Evolutionary conservation across 1,140 invertebrate species (phyloP).

Genomic region (Meloidogyne exigua): DNA sequence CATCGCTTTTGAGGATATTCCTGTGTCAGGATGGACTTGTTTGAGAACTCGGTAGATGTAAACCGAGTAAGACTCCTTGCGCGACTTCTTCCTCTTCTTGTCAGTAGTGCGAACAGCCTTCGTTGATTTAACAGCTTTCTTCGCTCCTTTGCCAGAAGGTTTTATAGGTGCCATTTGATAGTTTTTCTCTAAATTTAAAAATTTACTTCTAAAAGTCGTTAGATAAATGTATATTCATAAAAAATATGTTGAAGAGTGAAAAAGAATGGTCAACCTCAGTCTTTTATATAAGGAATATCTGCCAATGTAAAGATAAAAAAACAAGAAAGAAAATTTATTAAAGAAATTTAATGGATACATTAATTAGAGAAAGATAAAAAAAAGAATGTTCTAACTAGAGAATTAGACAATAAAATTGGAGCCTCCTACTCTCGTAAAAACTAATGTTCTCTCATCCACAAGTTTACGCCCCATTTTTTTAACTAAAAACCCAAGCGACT

Average conservation of each 20-base stretch:
- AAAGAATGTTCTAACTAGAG: neutral
- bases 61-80: constrained; percentile 10
- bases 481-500: neutral
- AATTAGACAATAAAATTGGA: neutral
- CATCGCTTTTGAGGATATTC: constrained; percentile 70
- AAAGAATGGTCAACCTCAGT: neutral
- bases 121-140: constrained; percentile 51
- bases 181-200: too few species aligned
- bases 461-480: neutral
- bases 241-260: neutral
- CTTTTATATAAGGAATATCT: too few species aligned
- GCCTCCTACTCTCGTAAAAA: neutral
- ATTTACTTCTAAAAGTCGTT: too few species aligned
- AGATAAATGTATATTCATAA: neutral
- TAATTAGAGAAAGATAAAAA: neutral
- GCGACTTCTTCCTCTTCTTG: constrained; percentile 46
- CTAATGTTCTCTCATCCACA: neutral
- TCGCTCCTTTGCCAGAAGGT: constrained; percentile 46
- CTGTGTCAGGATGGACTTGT: constrained; percentile 62
- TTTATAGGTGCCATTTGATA: constrained; percentile 34
- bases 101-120: constrained; percentile 32
- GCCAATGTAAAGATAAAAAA: neutral
- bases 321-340: neutral
- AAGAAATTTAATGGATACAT: neutral
- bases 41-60: constrained; percentile 56